Base-by-base conservation (phyloP, 1,140 invertebrate species). In the Proctacanthus coquilletti region DNA sequence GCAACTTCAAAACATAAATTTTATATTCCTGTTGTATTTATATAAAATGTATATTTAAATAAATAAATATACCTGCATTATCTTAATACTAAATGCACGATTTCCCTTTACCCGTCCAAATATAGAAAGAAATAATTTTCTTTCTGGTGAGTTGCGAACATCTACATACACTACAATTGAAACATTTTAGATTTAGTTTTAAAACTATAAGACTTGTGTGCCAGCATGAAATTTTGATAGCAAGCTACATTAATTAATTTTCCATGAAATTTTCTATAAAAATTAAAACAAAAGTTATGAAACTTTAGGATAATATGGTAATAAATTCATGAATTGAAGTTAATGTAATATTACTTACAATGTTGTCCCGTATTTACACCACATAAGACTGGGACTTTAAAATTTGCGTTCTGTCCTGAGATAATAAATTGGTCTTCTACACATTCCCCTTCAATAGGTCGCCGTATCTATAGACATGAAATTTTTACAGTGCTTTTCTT, bases 361-460 rank as follows among this genome's bases (percentile, higher is more conserved):
- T 83, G 80, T 55, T 80, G 77, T 2, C 78, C 80, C 3, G 70
- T 73, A 46, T 83, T 83, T 21, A 74, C 68, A 18, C 81, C 81
- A 55, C 81, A 84, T 14, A 84, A 52, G 8, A 71, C 63, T 1
- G 80, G 81, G 18, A 82, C 61, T 5, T 70, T 49, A 38, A 66
- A 71, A 45, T 81, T 81, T 0, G 65, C 48, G 52, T 80, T 77
- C 48, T 79, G 75, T 9, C 77, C 78, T 2, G 70, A 70, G 15
- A 83, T 65, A 2, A 75, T 63, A 40, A 84, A 72, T 40, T 74
- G 69, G 51, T 84, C 80, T 6, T 70, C 62, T 18, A 69, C 47
- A 51, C 80, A 84, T 20, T 64, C 68, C 1, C 80, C 80, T 47
- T 70, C 64, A 2, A 61, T 71, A 3, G 80, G 80, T 3, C 69